A percentile compares a stretch with the other conserved stretches of the same genome.
These are phyloP conservation scores for Acleris literana DNA, from an alignment of 2,888 invertebrate genomes.

Conservation along the genomic window DNA sequence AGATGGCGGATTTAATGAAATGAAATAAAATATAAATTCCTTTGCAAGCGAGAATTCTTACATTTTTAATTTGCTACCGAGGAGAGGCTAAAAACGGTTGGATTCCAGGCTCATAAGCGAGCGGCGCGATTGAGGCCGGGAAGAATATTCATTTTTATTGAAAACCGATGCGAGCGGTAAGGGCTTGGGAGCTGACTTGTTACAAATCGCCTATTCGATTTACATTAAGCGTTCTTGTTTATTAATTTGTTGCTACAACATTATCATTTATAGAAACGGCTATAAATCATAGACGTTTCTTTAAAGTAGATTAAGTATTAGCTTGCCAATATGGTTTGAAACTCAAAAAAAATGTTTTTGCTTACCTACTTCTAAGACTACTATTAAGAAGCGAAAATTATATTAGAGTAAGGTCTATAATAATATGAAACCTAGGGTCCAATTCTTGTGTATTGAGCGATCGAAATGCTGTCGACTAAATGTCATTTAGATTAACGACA, in stretches of 20 bases:
- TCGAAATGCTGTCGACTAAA: no score
- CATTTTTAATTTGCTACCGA: slow-evolving; percentile 81
- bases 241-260: slow-evolving; percentile 1
- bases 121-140: slow-evolving; percentile 39
- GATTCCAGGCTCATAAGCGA: slow-evolving; percentile 75
- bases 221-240: background rate
- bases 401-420: no score
- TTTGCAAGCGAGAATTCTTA: slow-evolving; percentile 81
- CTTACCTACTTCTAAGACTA: no score
- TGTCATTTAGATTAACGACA: no score
- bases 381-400: no score
- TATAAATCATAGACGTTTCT: no score
- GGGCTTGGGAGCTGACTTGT: background rate
- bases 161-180: slow-evolving; percentile 47
- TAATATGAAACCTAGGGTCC: no score
- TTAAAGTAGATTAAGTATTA: no score
- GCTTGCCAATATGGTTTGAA: no score
- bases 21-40: slow-evolving; percentile 83
- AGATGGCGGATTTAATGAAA: slow-evolving; percentile 83
- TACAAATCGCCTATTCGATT: slow-evolving; percentile 14
- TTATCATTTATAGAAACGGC: background rate
- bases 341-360: no score
- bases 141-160: slow-evolving; percentile 61
- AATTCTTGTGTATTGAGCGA: no score
- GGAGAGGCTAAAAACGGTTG: slow-evolving; percentile 76